These are phyloP conservation scores for Meda fulgida DNA, from an alignment of 2,797 vertebrate genomes.

Conservation along the genomic window DNA sequence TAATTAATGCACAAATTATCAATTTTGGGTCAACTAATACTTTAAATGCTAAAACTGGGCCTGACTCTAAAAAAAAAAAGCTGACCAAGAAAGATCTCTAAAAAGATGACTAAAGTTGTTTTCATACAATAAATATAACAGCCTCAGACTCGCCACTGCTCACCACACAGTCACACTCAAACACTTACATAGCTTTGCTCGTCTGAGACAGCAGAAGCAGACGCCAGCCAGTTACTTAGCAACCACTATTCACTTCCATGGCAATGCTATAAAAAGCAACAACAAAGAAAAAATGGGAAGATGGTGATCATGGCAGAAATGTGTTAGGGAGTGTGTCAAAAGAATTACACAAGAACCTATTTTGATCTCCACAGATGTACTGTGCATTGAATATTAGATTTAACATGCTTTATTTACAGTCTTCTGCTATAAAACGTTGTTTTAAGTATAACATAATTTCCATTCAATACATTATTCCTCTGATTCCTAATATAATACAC, in stretches of 20 bases:
- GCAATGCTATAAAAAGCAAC: constrained; percentile 80
- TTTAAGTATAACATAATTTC: not conserved
- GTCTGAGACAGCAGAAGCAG: constrained; percentile 67
- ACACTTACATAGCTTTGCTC: constrained; percentile 38
- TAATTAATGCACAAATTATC: not conserved
- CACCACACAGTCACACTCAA: not conserved
- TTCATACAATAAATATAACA: not conserved
- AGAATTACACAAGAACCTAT: not conserved
- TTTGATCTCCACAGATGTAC: not conserved
- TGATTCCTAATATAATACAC: not conserved
- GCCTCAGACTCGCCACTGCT: not conserved
- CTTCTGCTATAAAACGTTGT: not conserved
- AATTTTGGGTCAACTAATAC: not conserved
- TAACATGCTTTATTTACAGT: not conserved
- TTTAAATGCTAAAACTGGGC: not conserved
- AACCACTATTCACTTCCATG: constrained; percentile 77
- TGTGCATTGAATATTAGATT: too few species aligned
- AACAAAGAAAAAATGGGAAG: constrained; percentile 63
- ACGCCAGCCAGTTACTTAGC: constrained; percentile 82
- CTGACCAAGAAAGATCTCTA: not conserved
- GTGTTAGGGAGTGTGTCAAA: constrained; percentile 55
- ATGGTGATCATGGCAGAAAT: constrained; percentile 65
- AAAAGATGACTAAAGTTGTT: constrained; percentile 25
- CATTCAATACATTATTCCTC: not conserved
- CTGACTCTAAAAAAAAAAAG: too few species aligned